A percentile compares a stretch with the other conserved stretches of the same genome.
These are phyloP conservation scores for Sciurus niger DNA, from an alignment of 2,113 vertebrate genomes.

Conservation along the genomic window DNA sequence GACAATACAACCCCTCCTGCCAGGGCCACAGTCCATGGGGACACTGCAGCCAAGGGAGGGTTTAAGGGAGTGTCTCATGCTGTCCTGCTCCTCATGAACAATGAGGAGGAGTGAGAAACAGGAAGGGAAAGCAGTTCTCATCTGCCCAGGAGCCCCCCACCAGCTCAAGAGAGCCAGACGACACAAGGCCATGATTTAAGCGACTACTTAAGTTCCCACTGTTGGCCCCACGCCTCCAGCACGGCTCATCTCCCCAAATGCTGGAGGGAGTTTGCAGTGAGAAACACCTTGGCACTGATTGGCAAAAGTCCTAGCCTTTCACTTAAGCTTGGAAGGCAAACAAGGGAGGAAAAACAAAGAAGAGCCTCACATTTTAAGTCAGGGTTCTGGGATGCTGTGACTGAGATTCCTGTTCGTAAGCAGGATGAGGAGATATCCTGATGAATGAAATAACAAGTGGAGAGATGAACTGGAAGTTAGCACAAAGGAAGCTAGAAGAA, in stretches of 20 bases:
- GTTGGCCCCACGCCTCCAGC: neutral
- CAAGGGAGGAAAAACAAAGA: neutral
- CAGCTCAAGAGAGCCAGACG: neutral
- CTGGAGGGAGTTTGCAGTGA: neutral
- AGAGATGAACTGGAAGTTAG: slow-evolving; percentile 12
- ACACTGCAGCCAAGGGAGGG: too few species aligned
- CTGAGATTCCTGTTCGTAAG: slow-evolving; percentile 34
- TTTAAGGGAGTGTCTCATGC: neutral
- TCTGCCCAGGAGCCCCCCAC: neutral
- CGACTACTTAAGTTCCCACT: neutral
- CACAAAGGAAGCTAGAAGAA: neutral
- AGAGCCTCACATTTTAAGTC: slow-evolving; percentile 65
- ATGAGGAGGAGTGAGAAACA: neutral
- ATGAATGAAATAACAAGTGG: slow-evolving; percentile 4
- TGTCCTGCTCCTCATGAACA: neutral
- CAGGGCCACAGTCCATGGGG: neutral
- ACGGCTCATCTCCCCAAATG: neutral
- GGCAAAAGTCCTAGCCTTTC: neutral
- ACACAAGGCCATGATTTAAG: neutral
- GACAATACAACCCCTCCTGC: too few species aligned
- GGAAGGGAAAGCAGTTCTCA: neutral
- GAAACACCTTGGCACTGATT: neutral
- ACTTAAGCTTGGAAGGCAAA: neutral
- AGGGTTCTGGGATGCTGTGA: slow-evolving; percentile 52
- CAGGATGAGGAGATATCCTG: slow-evolving; percentile 48